Evolutionary conservation across 2,113 vertebrate species (phyloP).

Genomic region (Sebastes schlegelii): DNA sequence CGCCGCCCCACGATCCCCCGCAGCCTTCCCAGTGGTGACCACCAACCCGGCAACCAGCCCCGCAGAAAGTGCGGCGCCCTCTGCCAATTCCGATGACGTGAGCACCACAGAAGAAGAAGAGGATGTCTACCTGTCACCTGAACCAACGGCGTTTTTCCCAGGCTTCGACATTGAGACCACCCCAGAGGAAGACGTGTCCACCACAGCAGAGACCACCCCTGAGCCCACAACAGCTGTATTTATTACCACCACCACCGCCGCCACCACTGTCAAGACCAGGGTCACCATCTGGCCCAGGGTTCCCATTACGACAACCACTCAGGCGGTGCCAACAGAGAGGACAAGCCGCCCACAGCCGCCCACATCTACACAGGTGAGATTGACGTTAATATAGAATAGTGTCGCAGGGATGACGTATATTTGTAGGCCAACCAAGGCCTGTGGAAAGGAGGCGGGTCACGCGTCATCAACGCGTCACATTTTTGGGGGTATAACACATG

Average conservation of each 20-base stretch:
- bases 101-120: conserved; percentile 77
- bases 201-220: conserved; percentile 56
- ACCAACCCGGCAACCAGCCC: conserved; percentile 52
- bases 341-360: conserved; percentile 65
- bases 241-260: conserved; percentile 2
- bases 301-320: conserved; percentile 72
- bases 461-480: too few relatives aligned
- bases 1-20: conserved; percentile 57
- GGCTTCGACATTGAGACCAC: conserved; percentile 58
- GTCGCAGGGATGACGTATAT: too few relatives aligned
- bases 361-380: conserved; percentile 77
- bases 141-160: conserved; percentile 54
- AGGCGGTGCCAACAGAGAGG: conserved; percentile 64
- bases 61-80: conserved; percentile 54
- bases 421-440: too few relatives aligned
- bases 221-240: conserved; percentile 52
- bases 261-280: conserved; percentile 55
- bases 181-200: conserved; percentile 63
- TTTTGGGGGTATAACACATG: too few relatives aligned
- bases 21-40: conserved; percentile 69
- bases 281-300: conserved; percentile 71
- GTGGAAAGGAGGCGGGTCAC: too few relatives aligned
- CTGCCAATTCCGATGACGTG: conserved; percentile 71
- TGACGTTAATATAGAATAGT: neutral
- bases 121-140: conserved; percentile 79